Conservation (phyloP, 2,797 vertebrate species). For the Clarias platycephalus region DNA sequence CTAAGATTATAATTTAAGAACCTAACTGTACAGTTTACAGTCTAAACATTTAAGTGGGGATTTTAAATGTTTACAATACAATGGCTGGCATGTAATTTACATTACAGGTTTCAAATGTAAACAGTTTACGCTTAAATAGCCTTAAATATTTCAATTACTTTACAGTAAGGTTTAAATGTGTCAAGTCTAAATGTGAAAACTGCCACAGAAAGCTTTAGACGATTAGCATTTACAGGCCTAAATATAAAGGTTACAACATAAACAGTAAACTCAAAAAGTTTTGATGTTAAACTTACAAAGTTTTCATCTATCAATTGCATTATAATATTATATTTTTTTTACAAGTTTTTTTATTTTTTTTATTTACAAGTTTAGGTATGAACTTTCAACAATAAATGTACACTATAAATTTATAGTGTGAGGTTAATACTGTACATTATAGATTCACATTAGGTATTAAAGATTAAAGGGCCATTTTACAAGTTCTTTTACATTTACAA, state of each 20-base stretch:
- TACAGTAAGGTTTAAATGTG: neutral
- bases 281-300: neutral
- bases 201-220: too few relatives aligned
- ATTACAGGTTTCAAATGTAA: neutral
- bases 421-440: neutral
- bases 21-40: neutral
- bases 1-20: neutral
- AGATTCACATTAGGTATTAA: neutral
- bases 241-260: neutral
- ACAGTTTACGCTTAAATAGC: neutral
- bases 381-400: neutral
- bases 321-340: too few relatives aligned
- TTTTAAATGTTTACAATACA: neutral
- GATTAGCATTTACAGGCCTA: too few relatives aligned
- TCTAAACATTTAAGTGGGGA: neutral
- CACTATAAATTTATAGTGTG: neutral
- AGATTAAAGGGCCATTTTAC: neutral
- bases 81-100: neutral
- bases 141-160: neutral
- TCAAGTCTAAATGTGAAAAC: neutral
- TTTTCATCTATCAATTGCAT: neutral
- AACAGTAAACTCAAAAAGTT: neutral
- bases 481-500: neutral
- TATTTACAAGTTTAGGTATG: neutral
- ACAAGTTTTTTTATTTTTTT: too few relatives aligned